Evolutionary conservation across 1,140 invertebrate genomes (phyloP).

Genomic region (Neotoxoptera formosana): DNA sequence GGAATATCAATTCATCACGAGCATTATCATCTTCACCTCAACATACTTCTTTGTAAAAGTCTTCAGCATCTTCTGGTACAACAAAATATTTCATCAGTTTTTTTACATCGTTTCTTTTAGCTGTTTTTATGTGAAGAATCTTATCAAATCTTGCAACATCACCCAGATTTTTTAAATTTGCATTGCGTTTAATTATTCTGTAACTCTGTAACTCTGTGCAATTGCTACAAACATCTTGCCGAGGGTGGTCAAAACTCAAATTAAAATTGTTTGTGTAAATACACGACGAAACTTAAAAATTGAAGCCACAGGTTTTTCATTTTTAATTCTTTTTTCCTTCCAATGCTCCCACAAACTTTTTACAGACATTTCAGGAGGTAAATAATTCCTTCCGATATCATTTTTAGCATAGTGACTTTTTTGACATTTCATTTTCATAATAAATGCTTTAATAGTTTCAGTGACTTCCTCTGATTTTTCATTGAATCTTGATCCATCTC

Average conservation of each 20-base stretch:
- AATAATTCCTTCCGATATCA: background rate
- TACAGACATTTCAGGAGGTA: background rate
- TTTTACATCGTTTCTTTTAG: too few relatives aligned
- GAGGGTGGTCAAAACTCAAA: background rate
- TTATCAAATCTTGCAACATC: too few relatives aligned
- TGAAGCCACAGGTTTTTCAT: constrained; percentile 8
- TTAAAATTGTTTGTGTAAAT: background rate
- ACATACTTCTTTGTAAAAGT: too few relatives aligned
- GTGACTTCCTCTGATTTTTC: constrained; percentile 5
- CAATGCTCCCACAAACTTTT: background rate
- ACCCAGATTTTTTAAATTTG: too few relatives aligned
- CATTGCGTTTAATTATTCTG: too few relatives aligned
- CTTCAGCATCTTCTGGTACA: too few relatives aligned
- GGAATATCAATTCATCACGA: too few relatives aligned
- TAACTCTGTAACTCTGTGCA: too few relatives aligned
- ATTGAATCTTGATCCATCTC: background rate
- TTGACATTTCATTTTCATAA: constrained; percentile 7
- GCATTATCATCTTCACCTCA: too few relatives aligned
- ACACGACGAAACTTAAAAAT: background rate
- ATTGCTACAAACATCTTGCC: too few relatives aligned
- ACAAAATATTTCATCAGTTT: too few relatives aligned
- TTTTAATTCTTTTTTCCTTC: constrained; percentile 9
- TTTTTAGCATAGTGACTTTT: constrained; percentile 5
- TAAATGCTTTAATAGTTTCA: background rate
- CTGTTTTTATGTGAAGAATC: too few relatives aligned